A percentile compares a stretch with the other conserved stretches of the same genome.
phyloP scores from a whole-genome alignment of 2,113 vertebrate species.

The Cinclus cinclus region DNA sequence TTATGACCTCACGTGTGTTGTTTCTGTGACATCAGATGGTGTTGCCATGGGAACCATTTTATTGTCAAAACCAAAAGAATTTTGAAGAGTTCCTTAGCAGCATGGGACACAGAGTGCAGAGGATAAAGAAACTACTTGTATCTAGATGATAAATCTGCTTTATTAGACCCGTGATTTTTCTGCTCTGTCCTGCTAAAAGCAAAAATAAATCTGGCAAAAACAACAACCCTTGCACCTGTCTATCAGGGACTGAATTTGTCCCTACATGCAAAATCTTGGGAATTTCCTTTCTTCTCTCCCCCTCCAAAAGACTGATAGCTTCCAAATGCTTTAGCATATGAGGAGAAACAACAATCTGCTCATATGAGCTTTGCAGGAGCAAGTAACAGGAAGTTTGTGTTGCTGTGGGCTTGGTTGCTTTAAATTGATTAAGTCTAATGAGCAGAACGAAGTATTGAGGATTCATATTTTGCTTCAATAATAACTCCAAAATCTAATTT shows the following conservation, averaged over 20 bases:
- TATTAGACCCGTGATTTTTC: slow-evolving; percentile 2
- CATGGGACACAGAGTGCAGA: background rate
- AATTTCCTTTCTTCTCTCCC: slow-evolving; percentile 41
- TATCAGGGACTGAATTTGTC: background rate
- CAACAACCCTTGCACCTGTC: slow-evolving; percentile 36
- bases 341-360: slow-evolving; percentile 36
- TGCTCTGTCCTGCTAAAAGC: background rate
- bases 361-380: background rate
- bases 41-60: slow-evolving; percentile 62
- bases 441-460: background rate
- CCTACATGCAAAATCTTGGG: slow-evolving; percentile 16
- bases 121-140: background rate
- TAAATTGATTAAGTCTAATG: background rate
- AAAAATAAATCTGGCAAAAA: background rate
- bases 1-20: slow-evolving; percentile 74
- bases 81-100: slow-evolving; percentile 17
- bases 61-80: slow-evolving; percentile 59
- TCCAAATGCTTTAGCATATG: slow-evolving; percentile 46
- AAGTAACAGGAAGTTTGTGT: background rate
- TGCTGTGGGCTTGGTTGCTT: background rate
- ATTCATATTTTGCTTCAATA: background rate
- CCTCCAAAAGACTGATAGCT: slow-evolving; percentile 22
- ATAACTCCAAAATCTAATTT: background rate
- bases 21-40: slow-evolving; percentile 70
- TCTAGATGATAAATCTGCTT: slow-evolving; percentile 36